Base-by-base conservation (phyloP, 2,888 invertebrate genomes). In the Trissolcus japonicus region DNA sequence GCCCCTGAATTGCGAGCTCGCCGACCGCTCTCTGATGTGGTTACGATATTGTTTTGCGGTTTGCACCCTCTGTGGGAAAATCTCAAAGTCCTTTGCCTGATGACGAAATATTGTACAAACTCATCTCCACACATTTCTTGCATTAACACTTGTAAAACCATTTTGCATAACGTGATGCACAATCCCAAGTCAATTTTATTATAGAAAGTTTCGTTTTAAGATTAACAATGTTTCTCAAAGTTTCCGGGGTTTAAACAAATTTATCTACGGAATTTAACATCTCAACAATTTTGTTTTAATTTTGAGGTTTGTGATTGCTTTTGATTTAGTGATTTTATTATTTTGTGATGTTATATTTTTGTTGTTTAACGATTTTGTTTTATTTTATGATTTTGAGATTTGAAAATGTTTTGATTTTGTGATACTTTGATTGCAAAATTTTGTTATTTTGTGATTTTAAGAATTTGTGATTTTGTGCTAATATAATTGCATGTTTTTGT, bases 41-140 rank as follows among this genome's bases (percentile, higher is more conserved):
- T 85, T 73, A 79, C 76, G 76, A 81, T 81, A 79, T 80, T 80
- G 81, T 80, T 79, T 77, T 83, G 84, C 80, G 85, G 85, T 85
- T 84, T 83, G 80, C 83, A 82, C 82, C 82, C 82, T 81, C 82
- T 85, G 82, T 81, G 83, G 82, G 82, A 83, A 84, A 83, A 83
- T 83, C 74, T 79, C 75, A 77, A 75, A 79, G 62, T 72, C 77
- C 78, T 79, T 76, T 71, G 41, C 81, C 77, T 69, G 21, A 61
- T 69, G 69, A 76, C 53, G 66, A 69, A 76, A 76, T 69, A 29
- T 63, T 68, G 43, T 63, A 35, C 35, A 35, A 35, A 35, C 35
- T 35, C 50, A 43, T 41, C 14, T 43, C 16, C 11, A 51, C 19
- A 51, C 56, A 17, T 14, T 41, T 19, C 35, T 29, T 43, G 14